These are phyloP conservation scores for Alexandromys fortis DNA, from an alignment of 2,113 vertebrate species.

Conservation along the genomic window DNA sequence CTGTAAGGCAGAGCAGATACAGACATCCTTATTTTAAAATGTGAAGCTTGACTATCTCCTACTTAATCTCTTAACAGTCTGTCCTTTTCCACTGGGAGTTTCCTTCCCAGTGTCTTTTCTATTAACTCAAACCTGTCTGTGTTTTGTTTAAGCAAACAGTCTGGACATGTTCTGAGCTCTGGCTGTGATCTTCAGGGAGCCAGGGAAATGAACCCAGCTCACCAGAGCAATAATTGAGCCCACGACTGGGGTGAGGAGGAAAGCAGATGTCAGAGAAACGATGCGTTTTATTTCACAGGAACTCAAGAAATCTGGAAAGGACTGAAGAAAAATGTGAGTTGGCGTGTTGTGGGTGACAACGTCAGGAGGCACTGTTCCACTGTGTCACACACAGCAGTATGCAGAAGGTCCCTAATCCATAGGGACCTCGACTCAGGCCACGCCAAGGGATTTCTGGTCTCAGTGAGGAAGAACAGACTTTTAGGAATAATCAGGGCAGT, in stretches of 20 bases:
- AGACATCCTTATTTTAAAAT: background rate
- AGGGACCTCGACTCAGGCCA: background rate
- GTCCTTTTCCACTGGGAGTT: background rate
- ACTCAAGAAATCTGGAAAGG: background rate
- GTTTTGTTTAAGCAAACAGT: conserved; percentile 8
- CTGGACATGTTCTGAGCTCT: background rate
- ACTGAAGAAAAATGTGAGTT: background rate
- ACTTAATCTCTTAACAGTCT: background rate
- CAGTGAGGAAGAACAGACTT: background rate
- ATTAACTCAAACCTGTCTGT: background rate
- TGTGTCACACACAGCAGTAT: background rate
- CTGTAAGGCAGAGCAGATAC: conserved; percentile 22
- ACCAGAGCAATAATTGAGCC: background rate
- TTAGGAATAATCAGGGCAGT: background rate
- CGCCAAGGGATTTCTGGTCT: background rate
- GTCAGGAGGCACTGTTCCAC: background rate
- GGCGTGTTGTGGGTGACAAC: background rate
- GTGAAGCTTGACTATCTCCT: background rate
- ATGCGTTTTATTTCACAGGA: background rate
- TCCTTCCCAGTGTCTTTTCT: conserved; percentile 9
- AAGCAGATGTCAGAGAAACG: background rate
- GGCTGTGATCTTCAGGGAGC: background rate
- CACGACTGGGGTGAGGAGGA: background rate
- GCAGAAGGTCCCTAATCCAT: background rate
- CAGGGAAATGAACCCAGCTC: background rate